Evolutionary conservation across 2,797 vertebrate genomes (phyloP).

Genomic region (Danio tinwini): DNA sequence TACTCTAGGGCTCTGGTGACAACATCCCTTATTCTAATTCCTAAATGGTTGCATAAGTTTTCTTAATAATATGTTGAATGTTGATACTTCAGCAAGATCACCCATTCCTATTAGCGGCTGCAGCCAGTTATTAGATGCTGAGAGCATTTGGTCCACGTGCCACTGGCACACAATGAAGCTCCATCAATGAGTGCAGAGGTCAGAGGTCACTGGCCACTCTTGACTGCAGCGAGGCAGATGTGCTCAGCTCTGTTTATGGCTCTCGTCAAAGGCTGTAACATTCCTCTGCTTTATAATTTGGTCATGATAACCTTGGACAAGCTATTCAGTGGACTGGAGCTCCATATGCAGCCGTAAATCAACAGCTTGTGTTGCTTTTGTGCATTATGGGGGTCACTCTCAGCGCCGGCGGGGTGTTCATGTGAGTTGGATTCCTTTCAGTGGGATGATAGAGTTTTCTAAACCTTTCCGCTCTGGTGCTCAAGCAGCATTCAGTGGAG

Average conservation of each 20-base stretch:
- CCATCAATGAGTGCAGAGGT: conserved; percentile 76
- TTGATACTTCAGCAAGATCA: background rate
- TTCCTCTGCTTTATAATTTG: conserved; percentile 76
- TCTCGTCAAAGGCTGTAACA: conserved; percentile 71
- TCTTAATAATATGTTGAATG: background rate
- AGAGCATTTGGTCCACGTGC: conserved; percentile 76
- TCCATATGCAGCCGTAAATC: conserved; percentile 76
- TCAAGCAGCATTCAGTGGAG: conserved; percentile 57
- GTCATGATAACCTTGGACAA: conserved; percentile 74
- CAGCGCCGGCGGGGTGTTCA: conserved; percentile 61
- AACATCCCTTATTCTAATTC: background rate
- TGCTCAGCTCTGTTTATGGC: conserved; percentile 22
- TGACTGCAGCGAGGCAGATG: conserved; percentile 41
- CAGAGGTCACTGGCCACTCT: conserved; percentile 71
- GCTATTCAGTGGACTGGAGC: conserved; percentile 76
- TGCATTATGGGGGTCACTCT: conserved; percentile 51
- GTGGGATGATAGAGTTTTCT: conserved; percentile 45
- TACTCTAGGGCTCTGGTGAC: background rate
- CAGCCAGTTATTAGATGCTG: conserved; percentile 72
- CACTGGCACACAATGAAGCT: conserved; percentile 73
- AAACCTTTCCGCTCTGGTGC: conserved; percentile 49
- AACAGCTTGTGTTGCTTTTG: conserved; percentile 13
- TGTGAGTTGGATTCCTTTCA: background rate
- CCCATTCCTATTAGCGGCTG: conserved; percentile 68
- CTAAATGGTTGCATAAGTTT: background rate